Base-by-base conservation (phyloP, 2,797 vertebrate species). In the Mycteria americana region DNA sequence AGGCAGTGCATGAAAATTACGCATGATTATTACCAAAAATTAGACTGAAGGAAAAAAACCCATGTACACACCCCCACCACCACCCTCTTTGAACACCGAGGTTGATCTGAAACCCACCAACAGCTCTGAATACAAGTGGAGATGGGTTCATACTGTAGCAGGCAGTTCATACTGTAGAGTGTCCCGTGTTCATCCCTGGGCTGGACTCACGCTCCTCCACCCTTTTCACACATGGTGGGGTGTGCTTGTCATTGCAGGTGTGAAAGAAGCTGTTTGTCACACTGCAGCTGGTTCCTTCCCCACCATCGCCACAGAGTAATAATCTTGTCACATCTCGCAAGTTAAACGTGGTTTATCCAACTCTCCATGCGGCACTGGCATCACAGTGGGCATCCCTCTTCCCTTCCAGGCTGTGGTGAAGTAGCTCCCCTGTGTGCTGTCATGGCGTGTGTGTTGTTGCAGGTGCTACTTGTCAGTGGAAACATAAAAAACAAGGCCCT, bases 1-100 rank as follows among this genome's bases (percentile, higher is more conserved):
- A 72, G 78, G 75, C 65, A 91, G 64, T 7, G 65, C 86, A 87
- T 93, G 62, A 53, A 91, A 92, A 96, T 88, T 68, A 89, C 3
- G 1, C 43, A 6, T 13, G 41, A 73, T 65, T 68, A 48, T 74
- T 59, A 60, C 68, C 72, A 89, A 85, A 92, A 91, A 41, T 63
- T 54, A 17, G 41, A 30, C 1, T 18, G 76, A 65, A 69, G 67
- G 25, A 33, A 53, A 56, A 57, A 56, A 70, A 33, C 9, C 0
- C 6, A 2, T 3, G 13, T 33, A 5, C 33, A 37, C 23, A 2
- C 23, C 6, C 19, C 2, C 18, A 2, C 11, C 7, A 41, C 7
- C 11, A 25, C 9, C 14, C 76, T 10, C 14, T 48, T 10, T 4
- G 45, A 65, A 21, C 81, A 53, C 23, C 41, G 25, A 25, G 54